Evolutionary conservation across 2,797 vertebrate species (phyloP).

Genomic region (Leptoclinus maculatus): DNA sequence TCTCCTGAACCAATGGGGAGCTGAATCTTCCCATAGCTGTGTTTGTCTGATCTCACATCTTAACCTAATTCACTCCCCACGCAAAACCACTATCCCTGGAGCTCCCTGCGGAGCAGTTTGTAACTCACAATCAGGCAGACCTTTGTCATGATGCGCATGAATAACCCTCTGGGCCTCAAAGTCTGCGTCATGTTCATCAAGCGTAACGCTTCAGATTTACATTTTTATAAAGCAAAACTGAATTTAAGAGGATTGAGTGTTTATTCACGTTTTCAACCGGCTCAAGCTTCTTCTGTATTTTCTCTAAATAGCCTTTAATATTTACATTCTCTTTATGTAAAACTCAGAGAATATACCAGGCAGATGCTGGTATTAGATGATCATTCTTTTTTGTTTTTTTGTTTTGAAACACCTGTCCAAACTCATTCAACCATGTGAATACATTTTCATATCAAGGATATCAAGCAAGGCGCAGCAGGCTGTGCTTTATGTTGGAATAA

Average conservation of each 20-base stretch:
- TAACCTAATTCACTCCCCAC: constrained; percentile 60
- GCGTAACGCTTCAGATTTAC: constrained; percentile 45
- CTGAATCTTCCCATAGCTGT: constrained; percentile 55
- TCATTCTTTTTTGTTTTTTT: constrained; percentile 6
- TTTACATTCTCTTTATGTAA: constrained; percentile 13
- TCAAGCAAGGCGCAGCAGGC: constrained; percentile 10
- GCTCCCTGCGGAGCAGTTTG: constrained; percentile 53
- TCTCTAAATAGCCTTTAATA: constrained; percentile 32
- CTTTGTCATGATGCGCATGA: constrained; percentile 64
- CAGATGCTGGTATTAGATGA: constrained; percentile 13
- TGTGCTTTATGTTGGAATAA: constrained; percentile 24
- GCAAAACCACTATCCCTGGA: constrained; percentile 41
- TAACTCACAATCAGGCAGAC: constrained; percentile 66
- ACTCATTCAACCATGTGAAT: constrained; percentile 15
- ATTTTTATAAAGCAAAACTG: constrained; percentile 53
- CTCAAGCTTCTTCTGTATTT: constrained; percentile 8
- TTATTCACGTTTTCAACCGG: constrained; percentile 17
- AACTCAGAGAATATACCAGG: background rate
- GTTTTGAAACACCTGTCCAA: background rate
- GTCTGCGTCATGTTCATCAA: constrained; percentile 57
- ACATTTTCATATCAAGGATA: constrained; percentile 27
- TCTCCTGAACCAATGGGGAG: constrained; percentile 60
- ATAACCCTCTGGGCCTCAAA: constrained; percentile 49
- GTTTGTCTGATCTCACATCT: constrained; percentile 63
- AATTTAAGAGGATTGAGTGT: constrained; percentile 26